Conservation (phyloP, 2,113 vertebrate species). For the Cyanocitta stelleri region DNA sequence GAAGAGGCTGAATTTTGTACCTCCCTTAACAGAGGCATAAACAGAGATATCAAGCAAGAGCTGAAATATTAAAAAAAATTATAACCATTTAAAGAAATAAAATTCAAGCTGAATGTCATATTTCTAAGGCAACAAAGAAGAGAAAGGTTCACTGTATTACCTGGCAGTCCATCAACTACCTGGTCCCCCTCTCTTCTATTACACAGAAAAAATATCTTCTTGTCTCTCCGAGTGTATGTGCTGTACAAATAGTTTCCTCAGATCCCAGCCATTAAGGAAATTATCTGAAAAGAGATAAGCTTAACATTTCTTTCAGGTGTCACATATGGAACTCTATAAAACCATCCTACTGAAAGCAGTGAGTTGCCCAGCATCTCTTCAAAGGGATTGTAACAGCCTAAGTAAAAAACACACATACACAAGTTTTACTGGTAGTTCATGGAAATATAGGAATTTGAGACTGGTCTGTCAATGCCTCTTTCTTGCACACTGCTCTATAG, state of each 20-base stretch:
- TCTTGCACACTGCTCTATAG: not conserved
- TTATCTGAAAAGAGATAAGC: not conserved
- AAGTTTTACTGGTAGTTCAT: not conserved
- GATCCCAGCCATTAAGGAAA: not conserved
- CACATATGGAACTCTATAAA: not conserved
- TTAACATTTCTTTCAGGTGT: not conserved
- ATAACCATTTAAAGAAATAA: not conserved
- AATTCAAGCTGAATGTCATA: not conserved
- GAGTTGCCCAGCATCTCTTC: not conserved
- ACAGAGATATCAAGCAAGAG: not conserved
- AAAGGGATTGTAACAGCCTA: not conserved
- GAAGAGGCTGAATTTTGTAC: not conserved
- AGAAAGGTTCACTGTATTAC: not conserved
- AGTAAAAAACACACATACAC: not conserved
- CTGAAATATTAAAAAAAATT: not conserved
- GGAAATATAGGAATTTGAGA: not conserved
- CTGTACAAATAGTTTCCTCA: not conserved
- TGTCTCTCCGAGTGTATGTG: not conserved
- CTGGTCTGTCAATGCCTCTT: not conserved
- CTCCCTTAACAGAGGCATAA: not conserved
- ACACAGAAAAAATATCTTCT: not conserved
- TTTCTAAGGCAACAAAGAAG: not conserved
- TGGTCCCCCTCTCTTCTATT: accelerated
- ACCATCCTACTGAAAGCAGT: not conserved
- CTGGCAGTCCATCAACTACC: not conserved